Conservation (phyloP, 2,113 vertebrate genomes). For the Heteronetta atricapilla region DNA sequence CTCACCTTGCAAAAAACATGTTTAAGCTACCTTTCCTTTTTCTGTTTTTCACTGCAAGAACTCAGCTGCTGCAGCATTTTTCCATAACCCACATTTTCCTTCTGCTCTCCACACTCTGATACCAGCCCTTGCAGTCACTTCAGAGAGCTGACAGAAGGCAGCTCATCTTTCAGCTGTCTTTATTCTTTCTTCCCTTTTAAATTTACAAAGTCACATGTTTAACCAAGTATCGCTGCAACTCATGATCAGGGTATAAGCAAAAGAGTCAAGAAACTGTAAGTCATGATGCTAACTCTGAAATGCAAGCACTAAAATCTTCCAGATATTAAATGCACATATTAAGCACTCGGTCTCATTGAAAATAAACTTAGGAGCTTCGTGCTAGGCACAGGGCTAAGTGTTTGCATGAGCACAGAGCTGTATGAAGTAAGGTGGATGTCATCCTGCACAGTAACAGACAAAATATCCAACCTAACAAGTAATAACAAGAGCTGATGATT, state of each 20-base stretch:
- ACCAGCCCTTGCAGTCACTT: background rate
- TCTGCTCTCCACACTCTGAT: background rate
- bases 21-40: background rate
- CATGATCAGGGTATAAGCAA: background rate
- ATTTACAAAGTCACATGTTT: background rate
- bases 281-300: background rate
- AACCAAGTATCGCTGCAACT: background rate
- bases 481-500: background rate
- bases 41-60: background rate
- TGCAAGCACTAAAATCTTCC: background rate
- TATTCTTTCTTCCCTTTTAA: background rate
- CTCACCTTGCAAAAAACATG: background rate
- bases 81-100: background rate
- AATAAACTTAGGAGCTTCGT: background rate
- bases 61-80: background rate
- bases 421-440: rapidly evolving
- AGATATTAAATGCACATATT: background rate
- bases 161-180: background rate
- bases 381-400: background rate
- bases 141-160: background rate
- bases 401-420: background rate
- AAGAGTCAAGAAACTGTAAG: background rate
- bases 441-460: background rate
- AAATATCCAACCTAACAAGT: background rate
- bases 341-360: background rate